Evolutionary conservation across 1,140 invertebrate genomes (phyloP).

Genomic region (Pissodes strobi): DNA sequence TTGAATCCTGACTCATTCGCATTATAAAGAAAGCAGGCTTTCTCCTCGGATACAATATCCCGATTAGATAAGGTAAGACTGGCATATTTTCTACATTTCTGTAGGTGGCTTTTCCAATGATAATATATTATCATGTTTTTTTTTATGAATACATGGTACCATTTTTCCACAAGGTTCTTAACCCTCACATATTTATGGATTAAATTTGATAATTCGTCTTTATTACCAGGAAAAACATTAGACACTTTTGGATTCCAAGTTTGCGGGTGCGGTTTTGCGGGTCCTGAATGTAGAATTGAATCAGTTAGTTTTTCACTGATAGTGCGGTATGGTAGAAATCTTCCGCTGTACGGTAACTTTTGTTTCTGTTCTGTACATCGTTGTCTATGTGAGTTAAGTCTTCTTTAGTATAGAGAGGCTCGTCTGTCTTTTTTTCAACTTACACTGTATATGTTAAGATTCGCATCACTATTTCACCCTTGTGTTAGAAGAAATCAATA

Average conservation of each 20-base stretch:
- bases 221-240: slow-evolving; percentile 22
- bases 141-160: slow-evolving; percentile 25
- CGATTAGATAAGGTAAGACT: slow-evolving; percentile 1
- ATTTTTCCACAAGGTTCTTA: slow-evolving; percentile 22
- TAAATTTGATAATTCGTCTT: slow-evolving; percentile 13
- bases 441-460: too few species aligned
- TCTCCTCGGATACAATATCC: background rate
- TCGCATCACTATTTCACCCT: too few species aligned
- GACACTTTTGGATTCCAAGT: slow-evolving; percentile 14
- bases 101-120: too few species aligned
- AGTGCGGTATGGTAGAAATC: slow-evolving; percentile 18
- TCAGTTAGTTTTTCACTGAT: slow-evolving; percentile 19
- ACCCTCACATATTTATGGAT: slow-evolving; percentile 13
- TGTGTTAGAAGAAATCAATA: too few species aligned
- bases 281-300: slow-evolving; percentile 3
- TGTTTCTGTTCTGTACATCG: slow-evolving; percentile 30
- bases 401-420: too few species aligned
- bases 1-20: slow-evolving; percentile 29
- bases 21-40: slow-evolving; percentile 34
- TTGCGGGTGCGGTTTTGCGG: background rate
- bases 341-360: slow-evolving; percentile 14
- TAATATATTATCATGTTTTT: slow-evolving; percentile 34
- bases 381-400: too few species aligned
- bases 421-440: too few species aligned
- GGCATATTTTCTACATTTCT: slow-evolving; percentile 34